These are phyloP conservation scores for Phalacrocorax aristotelis DNA, from an alignment of 2,113 vertebrate species.

Conservation along the genomic window DNA sequence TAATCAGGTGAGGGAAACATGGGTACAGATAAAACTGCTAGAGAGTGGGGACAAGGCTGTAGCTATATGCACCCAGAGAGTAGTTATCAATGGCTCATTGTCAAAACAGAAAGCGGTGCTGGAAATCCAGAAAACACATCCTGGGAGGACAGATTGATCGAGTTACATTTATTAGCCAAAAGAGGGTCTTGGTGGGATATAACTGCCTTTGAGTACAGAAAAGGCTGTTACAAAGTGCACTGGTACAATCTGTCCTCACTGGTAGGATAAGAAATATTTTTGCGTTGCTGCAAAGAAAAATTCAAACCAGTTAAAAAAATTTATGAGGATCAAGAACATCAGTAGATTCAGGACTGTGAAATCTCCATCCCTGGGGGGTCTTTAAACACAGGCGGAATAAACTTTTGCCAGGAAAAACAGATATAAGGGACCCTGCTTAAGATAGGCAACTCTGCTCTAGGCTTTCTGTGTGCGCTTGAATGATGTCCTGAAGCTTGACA, in stretches of 20 bases:
- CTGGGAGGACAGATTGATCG: slow-evolving; percentile 13
- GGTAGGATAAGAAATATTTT: background rate
- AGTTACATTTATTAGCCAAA: slow-evolving; percentile 47
- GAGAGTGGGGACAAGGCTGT: background rate
- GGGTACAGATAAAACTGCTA: slow-evolving; percentile 38
- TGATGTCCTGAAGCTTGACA: background rate
- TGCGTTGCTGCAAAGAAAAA: background rate
- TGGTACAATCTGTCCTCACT: background rate
- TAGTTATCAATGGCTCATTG: slow-evolving; percentile 57
- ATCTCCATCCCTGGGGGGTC: slow-evolving; percentile 2
- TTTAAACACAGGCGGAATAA: slow-evolving; percentile 24
- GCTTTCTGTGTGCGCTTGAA: background rate
- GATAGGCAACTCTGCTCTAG: background rate
- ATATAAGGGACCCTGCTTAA: background rate
- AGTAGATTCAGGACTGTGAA: slow-evolving; percentile 1
- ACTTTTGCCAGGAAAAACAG: background rate
- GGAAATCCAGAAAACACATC: background rate
- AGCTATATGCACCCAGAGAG: slow-evolving; percentile 30
- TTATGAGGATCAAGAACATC: background rate
- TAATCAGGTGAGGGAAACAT: slow-evolving; percentile 63
- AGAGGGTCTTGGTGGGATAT: slow-evolving; percentile 7
- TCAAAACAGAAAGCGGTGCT: background rate
- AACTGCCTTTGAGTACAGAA: background rate
- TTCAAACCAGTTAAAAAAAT: background rate
- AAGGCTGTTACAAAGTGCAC: background rate